Base-by-base conservation (phyloP, 1,140 invertebrate genomes). In the Ostrea denselamellosa region DNA sequence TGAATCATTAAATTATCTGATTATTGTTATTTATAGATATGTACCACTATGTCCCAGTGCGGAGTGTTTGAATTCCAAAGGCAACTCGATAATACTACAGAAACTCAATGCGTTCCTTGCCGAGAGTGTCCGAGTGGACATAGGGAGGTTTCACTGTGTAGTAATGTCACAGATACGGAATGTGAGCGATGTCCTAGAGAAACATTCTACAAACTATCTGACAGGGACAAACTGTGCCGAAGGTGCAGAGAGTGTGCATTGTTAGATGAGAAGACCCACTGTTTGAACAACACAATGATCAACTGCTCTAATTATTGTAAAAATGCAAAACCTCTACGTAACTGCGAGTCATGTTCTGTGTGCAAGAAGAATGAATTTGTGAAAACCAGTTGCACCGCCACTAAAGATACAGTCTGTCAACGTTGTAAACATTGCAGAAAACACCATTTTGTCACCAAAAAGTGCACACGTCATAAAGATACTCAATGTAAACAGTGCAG, bases 141-240 rank as follows among this genome's bases (percentile, higher is more conserved):
- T 22, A 71, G 65, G 65, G 65, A 28, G 65, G 22, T 71, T n/a
- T 71, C 68, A 34, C 12, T 77, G 28, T 77, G 68, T 77, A 77
- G 25, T 14, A 34, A 77, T 9, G 22, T 34, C 22, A 34, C 28
- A 25, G 14, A 77, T 14, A 77, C 68, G 4, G 28, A 77, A 28
- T 77, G 68, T 77, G 28, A 14, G 9, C 68, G 28, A 1, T 77
- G 68, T 77, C 68, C 68, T 10, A 25, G 25, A 22, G 68, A 25
- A 10, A 28, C 68, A 17, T 77, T 77, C 14, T 25, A 28, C 10
- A 77, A 25, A 25, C 2, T 28, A 9, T 34, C 68, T 14, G 25
- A 10, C 14, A 10, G 10, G 0, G 22, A 77, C 12, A 77, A 77
- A 25, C 8, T 28, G 28, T 77, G 68, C 28, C 68, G 25, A 25